Percentiles rank a stretch among this genome's conserved stretches.
Evolutionary conservation across 2,797 vertebrate genomes (phyloP).

Genomic region (Spondyliosoma cantharus): DNA sequence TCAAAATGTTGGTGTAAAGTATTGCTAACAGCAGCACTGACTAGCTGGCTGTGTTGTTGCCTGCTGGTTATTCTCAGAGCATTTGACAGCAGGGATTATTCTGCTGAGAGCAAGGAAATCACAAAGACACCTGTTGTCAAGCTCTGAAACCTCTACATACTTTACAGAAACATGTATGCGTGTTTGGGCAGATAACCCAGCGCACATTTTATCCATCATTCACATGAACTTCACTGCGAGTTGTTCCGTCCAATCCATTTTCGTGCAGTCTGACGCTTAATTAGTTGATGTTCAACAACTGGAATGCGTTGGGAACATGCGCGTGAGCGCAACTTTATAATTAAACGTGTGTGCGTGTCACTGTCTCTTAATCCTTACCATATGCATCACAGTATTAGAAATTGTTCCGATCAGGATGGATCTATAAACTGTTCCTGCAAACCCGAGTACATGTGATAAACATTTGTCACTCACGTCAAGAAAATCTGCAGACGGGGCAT

Average conservation of each 20-base stretch:
- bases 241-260: constrained; percentile 28
- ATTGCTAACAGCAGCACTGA: constrained; percentile 69
- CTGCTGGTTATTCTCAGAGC: constrained; percentile 70
- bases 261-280: constrained; percentile 30
- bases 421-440: constrained; percentile 69
- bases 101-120: constrained; percentile 43
- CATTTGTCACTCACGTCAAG: constrained; percentile 60
- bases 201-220: constrained; percentile 30
- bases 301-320: constrained; percentile 44
- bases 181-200: not conserved
- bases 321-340: constrained; percentile 39
- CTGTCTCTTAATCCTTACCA: constrained; percentile 62
- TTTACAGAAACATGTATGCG: constrained; percentile 44
- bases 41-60: constrained; percentile 52
- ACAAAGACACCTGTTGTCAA: constrained; percentile 73
- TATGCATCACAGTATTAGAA: constrained; percentile 65
- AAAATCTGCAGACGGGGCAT: constrained; percentile 54
- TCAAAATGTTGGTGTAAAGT: constrained; percentile 78
- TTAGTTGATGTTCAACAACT: constrained; percentile 45
- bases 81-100: constrained; percentile 60
- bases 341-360: constrained; percentile 51
- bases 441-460: constrained; percentile 71
- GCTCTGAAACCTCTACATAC: constrained; percentile 3
- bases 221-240: constrained; percentile 20
- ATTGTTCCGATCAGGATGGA: constrained; percentile 61